Evolutionary conservation across 2,113 vertebrate species (phyloP).

Genomic region (Rhea pennata): DNA sequence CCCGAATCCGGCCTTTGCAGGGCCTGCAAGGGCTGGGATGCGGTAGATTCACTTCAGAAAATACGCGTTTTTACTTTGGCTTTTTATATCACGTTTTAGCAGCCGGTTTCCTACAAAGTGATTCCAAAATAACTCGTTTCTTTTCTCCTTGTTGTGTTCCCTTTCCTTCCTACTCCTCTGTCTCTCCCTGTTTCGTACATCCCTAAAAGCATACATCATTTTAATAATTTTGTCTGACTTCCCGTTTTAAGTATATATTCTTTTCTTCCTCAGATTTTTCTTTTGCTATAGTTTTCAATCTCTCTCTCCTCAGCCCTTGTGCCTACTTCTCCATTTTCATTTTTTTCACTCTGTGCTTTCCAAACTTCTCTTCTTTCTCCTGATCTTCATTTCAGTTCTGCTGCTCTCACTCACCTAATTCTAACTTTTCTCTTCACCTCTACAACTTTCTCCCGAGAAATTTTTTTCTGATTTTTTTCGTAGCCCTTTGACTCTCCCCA

Average conservation of each 20-base stretch:
- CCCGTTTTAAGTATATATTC: not conserved
- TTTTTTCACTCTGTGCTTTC: not conserved
- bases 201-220: not conserved
- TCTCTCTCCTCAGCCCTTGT: not conserved
- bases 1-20: too few species aligned
- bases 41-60: slow-evolving; percentile 26
- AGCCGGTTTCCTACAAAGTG: not conserved
- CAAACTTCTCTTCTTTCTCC: not conserved
- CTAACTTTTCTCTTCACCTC: not conserved
- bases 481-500: not conserved
- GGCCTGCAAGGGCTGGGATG: not conserved
- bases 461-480: not conserved
- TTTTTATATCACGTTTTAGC: slow-evolving; percentile 3
- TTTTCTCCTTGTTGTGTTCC: not conserved
- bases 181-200: not conserved
- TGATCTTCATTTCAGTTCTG: not conserved
- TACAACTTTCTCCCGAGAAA: not conserved
- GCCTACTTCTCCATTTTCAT: not conserved
- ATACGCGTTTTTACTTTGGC: not conserved
- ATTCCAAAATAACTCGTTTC: not conserved
- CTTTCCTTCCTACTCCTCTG: not conserved
- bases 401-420: not conserved
- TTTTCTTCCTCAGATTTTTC: not conserved
- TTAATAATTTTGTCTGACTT: not conserved
- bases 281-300: not conserved